Conservation (phyloP, 1,140 invertebrate species). For the Metopolophium dirhodum region DNA sequence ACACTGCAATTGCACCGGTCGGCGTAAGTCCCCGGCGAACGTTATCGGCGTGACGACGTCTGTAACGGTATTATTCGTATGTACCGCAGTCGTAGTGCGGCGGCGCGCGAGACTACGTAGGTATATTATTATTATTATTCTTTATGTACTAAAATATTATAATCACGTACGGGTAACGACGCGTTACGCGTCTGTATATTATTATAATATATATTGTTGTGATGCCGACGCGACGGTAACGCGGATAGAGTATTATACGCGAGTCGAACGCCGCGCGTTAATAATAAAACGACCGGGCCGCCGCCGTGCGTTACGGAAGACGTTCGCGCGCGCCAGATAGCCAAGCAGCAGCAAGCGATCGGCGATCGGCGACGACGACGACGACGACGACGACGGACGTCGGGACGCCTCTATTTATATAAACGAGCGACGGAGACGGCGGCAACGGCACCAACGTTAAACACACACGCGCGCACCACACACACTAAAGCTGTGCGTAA, state of each 20-base stretch:
- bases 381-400: not conserved
- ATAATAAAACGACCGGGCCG: conserved; percentile 54
- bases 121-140: not conserved
- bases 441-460: not conserved
- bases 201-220: not conserved
- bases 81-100: not conserved
- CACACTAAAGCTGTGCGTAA: conserved; percentile 25
- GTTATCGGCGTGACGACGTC: not conserved
- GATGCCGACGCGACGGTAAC: not conserved
- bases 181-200: not conserved
- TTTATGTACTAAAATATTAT: not conserved
- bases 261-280: conserved; percentile 29
- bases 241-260: not conserved
- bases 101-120: not conserved
- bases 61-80: not conserved
- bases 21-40: too few species aligned
- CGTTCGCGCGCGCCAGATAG: conserved; percentile 45
- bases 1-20: not conserved
- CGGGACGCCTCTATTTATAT: conserved; percentile 57
- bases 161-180: not conserved
- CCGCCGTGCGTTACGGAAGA: conserved; percentile 3
- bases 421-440: conserved; percentile 34
- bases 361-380: not conserved
- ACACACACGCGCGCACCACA: conserved; percentile 18
- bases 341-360: conserved; percentile 16